phyloP scores from a whole-genome alignment of 1,140 invertebrate genomes.

The Brachystomella parvula region DNA sequence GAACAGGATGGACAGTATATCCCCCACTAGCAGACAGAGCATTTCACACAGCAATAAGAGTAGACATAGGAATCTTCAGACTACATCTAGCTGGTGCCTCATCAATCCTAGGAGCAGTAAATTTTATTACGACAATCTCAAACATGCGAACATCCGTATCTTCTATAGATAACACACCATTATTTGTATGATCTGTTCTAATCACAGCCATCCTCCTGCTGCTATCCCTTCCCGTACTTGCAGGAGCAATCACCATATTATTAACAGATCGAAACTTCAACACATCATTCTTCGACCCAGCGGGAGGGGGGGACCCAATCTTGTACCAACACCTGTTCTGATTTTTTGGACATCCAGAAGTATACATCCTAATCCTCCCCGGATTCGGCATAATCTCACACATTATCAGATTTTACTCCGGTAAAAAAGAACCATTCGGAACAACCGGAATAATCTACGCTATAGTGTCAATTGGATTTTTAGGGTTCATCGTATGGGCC shows the following conservation, averaged over 20 bases:
- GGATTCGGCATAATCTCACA: constrained; percentile 45
- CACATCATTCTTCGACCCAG: constrained; percentile 48
- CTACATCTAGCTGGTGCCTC: constrained; percentile 58
- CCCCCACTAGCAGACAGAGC: constrained; percentile 53
- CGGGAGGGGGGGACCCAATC: constrained; percentile 47
- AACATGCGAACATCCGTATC: constrained; percentile 42
- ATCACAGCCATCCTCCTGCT: constrained; percentile 59
- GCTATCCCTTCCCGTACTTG: constrained; percentile 59
- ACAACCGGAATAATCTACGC: constrained; percentile 44
- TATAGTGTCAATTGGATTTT: constrained; percentile 44
- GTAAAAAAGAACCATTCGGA: constrained; percentile 42
- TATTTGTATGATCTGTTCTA: constrained; percentile 56
- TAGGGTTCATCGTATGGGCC: constrained; percentile 61
- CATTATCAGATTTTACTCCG: constrained; percentile 40
- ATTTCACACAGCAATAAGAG: constrained; percentile 51
- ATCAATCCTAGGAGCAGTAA: constrained; percentile 58
- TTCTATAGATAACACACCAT: constrained; percentile 39
- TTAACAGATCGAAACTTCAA: constrained; percentile 50
- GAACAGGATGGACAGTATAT: constrained; percentile 58
- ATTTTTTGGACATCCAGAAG: constrained; percentile 56
- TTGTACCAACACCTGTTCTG: constrained; percentile 52
- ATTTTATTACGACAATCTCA: constrained; percentile 50
- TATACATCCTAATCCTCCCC: constrained; percentile 61
- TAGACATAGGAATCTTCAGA: constrained; percentile 60
- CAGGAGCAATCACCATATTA: constrained; percentile 63